Evolutionary conservation across 2,113 vertebrate genomes (phyloP).

Genomic region (Misgurnus anguillicaudatus): DNA sequence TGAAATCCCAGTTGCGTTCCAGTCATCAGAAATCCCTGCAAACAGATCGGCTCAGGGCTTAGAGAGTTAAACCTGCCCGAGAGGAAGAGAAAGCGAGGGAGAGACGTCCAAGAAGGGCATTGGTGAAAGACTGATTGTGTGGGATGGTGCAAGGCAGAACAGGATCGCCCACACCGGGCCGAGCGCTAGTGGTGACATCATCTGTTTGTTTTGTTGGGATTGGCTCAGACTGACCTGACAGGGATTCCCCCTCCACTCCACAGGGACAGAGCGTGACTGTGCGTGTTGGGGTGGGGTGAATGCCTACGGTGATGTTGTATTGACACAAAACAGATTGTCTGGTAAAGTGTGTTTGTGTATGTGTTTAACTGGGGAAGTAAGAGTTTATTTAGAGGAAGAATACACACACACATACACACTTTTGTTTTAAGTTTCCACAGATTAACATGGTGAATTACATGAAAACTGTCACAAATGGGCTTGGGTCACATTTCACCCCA

Average conservation of each 20-base stretch:
- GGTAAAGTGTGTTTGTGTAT: background rate
- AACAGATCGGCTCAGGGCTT: background rate
- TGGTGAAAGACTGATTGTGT: constrained; percentile 5
- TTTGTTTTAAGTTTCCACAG: background rate
- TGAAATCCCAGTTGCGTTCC: background rate
- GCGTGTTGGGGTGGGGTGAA: constrained; percentile 3
- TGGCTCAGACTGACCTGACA: constrained; percentile 59
- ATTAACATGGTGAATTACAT: background rate
- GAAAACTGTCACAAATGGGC: background rate
- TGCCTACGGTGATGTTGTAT: background rate
- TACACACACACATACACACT: background rate
- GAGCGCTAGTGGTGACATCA: constrained; percentile 31
- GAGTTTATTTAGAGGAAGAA: background rate
- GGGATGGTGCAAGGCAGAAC: constrained; percentile 12
- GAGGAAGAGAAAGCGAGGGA: constrained; percentile 20
- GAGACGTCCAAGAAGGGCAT: background rate
- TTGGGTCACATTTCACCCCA: no score
- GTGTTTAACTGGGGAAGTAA: background rate
- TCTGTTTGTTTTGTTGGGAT: constrained; percentile 54
- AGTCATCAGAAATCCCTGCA: background rate
- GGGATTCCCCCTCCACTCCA: constrained; percentile 68
- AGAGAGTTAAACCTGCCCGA: background rate
- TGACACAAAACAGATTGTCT: background rate
- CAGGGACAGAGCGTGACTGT: background rate
- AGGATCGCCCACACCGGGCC: constrained; percentile 6